A percentile compares a stretch with the other conserved stretches of the same genome.
These are phyloP conservation scores for Odontothrips loti DNA, from an alignment of 2,888 invertebrate species.

Conservation along the genomic window DNA sequence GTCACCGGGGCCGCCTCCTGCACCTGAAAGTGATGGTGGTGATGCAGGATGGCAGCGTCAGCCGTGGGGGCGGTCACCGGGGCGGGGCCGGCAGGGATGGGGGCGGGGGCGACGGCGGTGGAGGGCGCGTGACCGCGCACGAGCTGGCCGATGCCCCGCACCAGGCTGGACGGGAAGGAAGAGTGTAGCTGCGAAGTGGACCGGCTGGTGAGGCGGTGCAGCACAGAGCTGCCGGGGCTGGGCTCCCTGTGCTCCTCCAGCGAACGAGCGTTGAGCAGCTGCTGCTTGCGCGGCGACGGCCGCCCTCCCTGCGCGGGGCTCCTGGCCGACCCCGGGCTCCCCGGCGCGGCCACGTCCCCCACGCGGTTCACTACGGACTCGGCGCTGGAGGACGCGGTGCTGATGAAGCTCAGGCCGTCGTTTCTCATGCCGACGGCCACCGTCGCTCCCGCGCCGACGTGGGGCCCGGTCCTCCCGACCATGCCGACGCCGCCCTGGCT, in stretches of 20 bases:
- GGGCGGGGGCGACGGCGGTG: neutral
- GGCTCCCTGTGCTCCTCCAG: slow-evolving; percentile 11
- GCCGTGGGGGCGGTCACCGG: neutral
- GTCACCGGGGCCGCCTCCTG: neutral
- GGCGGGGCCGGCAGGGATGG: neutral
- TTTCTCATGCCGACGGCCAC: neutral
- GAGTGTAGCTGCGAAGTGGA: slow-evolving; percentile 1
- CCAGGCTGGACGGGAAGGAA: slow-evolving; percentile 17
- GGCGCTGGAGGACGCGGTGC: slow-evolving; percentile 14
- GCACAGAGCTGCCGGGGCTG: neutral
- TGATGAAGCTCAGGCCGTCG: neutral
- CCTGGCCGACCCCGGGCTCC: neutral
- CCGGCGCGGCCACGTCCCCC: neutral
- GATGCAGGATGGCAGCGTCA: neutral
- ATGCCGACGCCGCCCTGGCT: slow-evolving; percentile 9
- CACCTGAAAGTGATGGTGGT: neutral
- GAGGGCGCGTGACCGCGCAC: slow-evolving; percentile 9
- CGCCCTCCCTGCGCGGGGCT: neutral
- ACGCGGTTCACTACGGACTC: neutral
- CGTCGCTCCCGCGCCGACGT: neutral
- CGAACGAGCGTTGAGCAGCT: slow-evolving; percentile 10
- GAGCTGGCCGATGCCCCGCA: neutral
- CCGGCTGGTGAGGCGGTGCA: neutral
- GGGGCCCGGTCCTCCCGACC: no score
- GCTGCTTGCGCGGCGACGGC: slow-evolving; percentile 12